Evolutionary conservation across 2,113 vertebrate species (phyloP).

Genomic region (Bos taurus): ARS-UCD2.0 NC_037332.1:51798501-51799000

Average conservation of each 20-base stretch:
- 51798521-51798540: neutral
- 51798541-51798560: neutral
- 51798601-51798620: neutral
- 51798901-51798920: neutral
- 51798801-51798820: neutral
- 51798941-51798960: neutral
- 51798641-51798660: neutral
- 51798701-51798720: neutral
- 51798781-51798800: neutral
- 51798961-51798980: neutral
- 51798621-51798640: neutral
- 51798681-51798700: neutral
- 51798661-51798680: neutral
- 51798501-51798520: neutral
- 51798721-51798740: neutral
- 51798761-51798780: neutral
- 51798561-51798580: neutral
- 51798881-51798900: neutral
- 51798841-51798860: neutral
- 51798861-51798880: neutral
- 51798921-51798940: neutral
- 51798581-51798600: neutral
- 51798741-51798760: neutral
- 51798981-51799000: neutral
- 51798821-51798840: neutral